phyloP scores from a whole-genome alignment of 2,797 vertebrate species.

The Ceryle rudis region DNA sequence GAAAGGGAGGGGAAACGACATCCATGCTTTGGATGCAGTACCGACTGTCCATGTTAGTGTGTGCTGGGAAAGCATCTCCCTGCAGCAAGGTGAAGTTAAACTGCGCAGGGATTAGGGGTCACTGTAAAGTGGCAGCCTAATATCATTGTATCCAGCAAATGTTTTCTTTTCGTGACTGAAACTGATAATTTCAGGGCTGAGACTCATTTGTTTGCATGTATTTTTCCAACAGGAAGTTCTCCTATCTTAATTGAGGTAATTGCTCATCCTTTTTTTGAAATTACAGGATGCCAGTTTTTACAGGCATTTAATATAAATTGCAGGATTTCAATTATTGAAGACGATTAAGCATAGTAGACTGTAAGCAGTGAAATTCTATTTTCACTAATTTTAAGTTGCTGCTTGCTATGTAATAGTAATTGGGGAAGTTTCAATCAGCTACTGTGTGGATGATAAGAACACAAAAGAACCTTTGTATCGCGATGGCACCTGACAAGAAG shows the following conservation, averaged over 20 bases:
- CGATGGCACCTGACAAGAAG: accelerated
- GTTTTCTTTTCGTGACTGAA: neutral
- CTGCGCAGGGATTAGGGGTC: neutral
- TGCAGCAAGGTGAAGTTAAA: neutral
- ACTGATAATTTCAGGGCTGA: neutral
- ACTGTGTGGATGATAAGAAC: neutral
- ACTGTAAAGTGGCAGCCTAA: neutral
- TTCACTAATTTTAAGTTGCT: neutral
- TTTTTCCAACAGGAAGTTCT: neutral
- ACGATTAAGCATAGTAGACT: neutral
- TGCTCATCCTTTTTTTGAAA: neutral
- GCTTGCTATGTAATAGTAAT: neutral
- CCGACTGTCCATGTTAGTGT: neutral
- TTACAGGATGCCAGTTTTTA: neutral
- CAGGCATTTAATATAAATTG: neutral
- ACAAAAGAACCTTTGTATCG: neutral
- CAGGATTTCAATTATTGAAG: neutral
- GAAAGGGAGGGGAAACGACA: neutral
- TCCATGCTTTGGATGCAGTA: neutral
- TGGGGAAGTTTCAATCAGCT: neutral
- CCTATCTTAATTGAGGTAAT: neutral
- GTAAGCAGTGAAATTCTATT: neutral
- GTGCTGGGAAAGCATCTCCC: constrained; percentile 15
- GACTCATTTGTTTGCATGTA: neutral
- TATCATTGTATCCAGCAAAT: neutral